phyloP scores from a whole-genome alignment of 1,140 invertebrate species.

The Mercenaria mercenaria region DNA sequence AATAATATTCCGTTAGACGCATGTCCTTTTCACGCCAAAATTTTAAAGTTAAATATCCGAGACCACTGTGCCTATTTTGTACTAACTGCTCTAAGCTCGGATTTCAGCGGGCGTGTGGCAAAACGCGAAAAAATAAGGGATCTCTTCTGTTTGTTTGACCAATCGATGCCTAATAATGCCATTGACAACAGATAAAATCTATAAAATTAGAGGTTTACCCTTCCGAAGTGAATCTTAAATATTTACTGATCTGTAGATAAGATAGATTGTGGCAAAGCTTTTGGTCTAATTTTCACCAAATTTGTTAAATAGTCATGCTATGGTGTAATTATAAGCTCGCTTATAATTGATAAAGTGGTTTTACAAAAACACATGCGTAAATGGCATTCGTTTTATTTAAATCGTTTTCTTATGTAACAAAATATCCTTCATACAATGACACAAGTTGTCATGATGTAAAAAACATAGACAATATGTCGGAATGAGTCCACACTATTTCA shows the following conservation, averaged over 20 bases:
- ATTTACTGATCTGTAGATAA: constrained; percentile 41
- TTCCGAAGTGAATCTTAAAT: constrained; percentile 27
- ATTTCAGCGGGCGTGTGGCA: constrained; percentile 58
- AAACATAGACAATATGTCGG: constrained; percentile 18
- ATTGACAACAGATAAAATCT: constrained; percentile 38
- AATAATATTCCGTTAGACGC: too few species aligned
- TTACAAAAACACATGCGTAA: background rate
- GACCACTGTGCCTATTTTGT: too few species aligned
- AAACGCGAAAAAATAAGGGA: background rate
- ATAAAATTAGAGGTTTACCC: constrained; percentile 20
- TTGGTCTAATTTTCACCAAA: constrained; percentile 54
- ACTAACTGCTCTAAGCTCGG: background rate
- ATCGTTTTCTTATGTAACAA: constrained; percentile 1
- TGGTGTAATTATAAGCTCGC: constrained; percentile 13
- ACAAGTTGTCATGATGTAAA: background rate
- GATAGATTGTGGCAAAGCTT: background rate
- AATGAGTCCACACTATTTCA: background rate
- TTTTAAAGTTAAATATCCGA: too few species aligned
- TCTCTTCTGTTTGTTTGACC: constrained; percentile 39
- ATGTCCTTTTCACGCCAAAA: too few species aligned
- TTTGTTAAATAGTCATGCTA: constrained; percentile 30
- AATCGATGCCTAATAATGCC: constrained; percentile 35
- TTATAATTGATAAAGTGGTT: constrained; percentile 46
- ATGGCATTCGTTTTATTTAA: constrained; percentile 8
- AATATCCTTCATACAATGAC: background rate